phyloP scores from a whole-genome alignment of 2,888 invertebrate species.

The Oscheius myriophilus region DNA sequence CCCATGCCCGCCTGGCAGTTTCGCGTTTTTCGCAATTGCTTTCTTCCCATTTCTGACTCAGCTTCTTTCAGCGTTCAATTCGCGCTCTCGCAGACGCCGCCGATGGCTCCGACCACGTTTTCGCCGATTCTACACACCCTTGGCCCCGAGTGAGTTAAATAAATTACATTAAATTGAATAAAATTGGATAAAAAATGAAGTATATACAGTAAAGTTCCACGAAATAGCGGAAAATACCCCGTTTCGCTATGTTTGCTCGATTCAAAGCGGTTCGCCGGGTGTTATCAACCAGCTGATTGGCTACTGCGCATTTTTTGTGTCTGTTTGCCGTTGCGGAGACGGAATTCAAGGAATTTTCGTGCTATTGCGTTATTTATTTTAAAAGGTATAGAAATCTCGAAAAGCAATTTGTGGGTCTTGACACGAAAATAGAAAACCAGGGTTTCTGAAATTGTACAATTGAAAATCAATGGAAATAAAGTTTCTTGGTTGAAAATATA shows the following conservation, averaged over 20 bases:
- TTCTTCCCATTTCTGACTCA: neutral
- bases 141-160: constrained; percentile 22
- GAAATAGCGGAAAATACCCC: neutral
- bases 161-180: no score
- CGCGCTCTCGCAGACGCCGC: constrained; percentile 28
- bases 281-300: constrained; percentile 1
- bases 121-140: constrained; percentile 23
- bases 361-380: neutral
- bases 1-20: neutral
- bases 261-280: no score
- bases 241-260: neutral
- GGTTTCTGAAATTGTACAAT: no score
- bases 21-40: neutral
- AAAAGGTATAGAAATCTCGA: neutral
- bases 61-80: constrained; percentile 21
- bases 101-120: constrained; percentile 26
- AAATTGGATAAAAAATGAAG: no score
- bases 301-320: no score
- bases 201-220: no score
- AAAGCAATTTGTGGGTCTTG: no score
- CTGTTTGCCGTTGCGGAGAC: no score
- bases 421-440: neutral
- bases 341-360: no score
- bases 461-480: no score
- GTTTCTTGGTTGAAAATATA: no score